These are phyloP conservation scores for Antidorcas marsupialis DNA, from an alignment of 2,113 vertebrate genomes.

Conservation along the genomic window DNA sequence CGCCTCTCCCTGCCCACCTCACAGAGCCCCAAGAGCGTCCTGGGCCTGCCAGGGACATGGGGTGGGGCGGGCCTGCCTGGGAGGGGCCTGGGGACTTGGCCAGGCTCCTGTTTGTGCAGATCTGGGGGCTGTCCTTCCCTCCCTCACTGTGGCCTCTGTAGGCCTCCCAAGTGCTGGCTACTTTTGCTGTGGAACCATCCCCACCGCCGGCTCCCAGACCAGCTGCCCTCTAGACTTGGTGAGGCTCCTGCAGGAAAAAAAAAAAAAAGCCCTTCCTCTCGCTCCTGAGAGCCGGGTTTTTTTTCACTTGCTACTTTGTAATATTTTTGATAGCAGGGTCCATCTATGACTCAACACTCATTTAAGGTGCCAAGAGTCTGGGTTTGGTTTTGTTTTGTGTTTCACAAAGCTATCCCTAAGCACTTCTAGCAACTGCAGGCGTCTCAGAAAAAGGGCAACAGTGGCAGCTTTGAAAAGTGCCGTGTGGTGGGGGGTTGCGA, in stretches of 20 bases:
- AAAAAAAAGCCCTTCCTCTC: background rate
- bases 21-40: background rate
- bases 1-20: rapidly evolving
- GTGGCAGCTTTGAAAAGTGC: background rate
- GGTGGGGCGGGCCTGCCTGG: background rate
- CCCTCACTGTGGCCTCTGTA: background rate
- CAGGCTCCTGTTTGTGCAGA: background rate
- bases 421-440: background rate
- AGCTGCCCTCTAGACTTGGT: background rate
- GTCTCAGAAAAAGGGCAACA: rapidly evolving
- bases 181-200: rapidly evolving
- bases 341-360: background rate
- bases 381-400: background rate
- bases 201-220: rapidly evolving
- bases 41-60: background rate
- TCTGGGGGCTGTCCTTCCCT: no score
- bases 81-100: background rate
- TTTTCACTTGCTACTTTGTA: background rate
- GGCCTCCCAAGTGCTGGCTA: background rate
- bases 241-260: background rate
- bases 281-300: background rate
- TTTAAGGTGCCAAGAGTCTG: background rate
- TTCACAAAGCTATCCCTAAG: background rate
- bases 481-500: background rate
- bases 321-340: background rate